A percentile compares a stretch with the other conserved stretches of the same genome.
Conservation (phyloP, 2,113 vertebrate species). For the Oreochromis aureus region DNA sequence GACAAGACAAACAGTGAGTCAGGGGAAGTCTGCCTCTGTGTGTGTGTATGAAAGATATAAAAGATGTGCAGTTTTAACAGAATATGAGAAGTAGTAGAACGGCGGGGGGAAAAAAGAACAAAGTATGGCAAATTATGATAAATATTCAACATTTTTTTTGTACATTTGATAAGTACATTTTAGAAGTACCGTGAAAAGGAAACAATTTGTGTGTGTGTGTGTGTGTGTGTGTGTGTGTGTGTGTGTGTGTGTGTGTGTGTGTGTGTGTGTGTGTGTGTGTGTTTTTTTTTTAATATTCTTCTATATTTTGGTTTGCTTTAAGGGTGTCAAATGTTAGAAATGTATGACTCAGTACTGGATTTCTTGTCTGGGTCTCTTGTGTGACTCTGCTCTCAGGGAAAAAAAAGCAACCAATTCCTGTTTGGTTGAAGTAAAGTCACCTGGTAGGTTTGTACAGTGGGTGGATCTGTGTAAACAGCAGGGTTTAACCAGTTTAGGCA, state of each 20-base stretch:
- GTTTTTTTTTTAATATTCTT: rapidly evolving
- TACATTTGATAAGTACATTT: not conserved
- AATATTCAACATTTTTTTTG: not conserved
- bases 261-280: not conserved
- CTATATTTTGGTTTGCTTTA: not conserved
- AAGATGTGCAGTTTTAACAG: not conserved
- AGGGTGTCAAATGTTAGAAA: not conserved
- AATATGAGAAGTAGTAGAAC: not conserved
- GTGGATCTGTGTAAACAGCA: slow-evolving; percentile 2
- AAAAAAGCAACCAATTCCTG: not conserved
- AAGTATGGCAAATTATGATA: not conserved
- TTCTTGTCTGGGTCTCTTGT: not conserved
- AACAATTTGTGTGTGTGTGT: rapidly evolving
- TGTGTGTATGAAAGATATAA: not conserved
- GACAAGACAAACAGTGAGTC: not conserved
- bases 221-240: not conserved
- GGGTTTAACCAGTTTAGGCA: slow-evolving; percentile 43
- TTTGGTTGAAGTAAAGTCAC: not conserved
- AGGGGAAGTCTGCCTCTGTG: not conserved
- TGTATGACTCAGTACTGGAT: not conserved
- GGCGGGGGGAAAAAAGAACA: rapidly evolving
- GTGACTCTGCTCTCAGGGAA: not conserved
- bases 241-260: not conserved
- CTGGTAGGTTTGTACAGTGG: slow-evolving; percentile 17
- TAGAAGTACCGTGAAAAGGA: not conserved